phyloP scores from a whole-genome alignment of 2,797 vertebrate species.

The Moxostoma hubbsi region DNA sequence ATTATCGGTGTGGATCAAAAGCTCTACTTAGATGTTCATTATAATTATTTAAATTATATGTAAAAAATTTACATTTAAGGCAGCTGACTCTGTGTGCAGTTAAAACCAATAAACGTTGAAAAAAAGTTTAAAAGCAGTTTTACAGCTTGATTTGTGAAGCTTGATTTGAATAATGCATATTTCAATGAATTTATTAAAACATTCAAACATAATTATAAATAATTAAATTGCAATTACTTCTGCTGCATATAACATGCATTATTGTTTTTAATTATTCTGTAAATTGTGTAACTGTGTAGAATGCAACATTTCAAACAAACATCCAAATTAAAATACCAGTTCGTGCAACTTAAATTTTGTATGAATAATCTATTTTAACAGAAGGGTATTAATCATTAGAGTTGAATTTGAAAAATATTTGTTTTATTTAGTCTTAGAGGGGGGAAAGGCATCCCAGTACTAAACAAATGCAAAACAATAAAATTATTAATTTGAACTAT shows the following conservation, averaged over 20 bases:
- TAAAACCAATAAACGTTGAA: too few relatives aligned
- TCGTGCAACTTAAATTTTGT: not conserved
- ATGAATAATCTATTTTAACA: not conserved
- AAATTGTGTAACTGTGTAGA: not conserved
- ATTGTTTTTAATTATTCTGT: not conserved
- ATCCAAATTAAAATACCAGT: not conserved
- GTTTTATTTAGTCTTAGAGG: not conserved
- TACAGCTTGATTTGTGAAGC: not conserved
- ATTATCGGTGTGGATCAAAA: not conserved
- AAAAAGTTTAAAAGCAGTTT: not conserved
- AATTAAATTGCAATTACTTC: not conserved
- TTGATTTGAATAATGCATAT: too few relatives aligned
- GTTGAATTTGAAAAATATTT: not conserved
- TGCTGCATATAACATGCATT: not conserved
- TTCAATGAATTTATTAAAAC: not conserved
- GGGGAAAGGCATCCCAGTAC: not conserved
- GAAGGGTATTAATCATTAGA: not conserved
- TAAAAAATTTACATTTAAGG: not conserved
- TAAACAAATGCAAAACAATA: constrained; percentile 3
- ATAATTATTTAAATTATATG: not conserved
- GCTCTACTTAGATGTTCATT: not conserved
- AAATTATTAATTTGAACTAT: not conserved
- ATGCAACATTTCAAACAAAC: not conserved
- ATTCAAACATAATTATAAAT: not conserved
- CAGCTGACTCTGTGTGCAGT: not conserved